Evolutionary conservation across 2,888 invertebrate genomes (phyloP), one percentile per base, ranked within the genome.

Genomic region (Osmoderma eremita): DNA sequence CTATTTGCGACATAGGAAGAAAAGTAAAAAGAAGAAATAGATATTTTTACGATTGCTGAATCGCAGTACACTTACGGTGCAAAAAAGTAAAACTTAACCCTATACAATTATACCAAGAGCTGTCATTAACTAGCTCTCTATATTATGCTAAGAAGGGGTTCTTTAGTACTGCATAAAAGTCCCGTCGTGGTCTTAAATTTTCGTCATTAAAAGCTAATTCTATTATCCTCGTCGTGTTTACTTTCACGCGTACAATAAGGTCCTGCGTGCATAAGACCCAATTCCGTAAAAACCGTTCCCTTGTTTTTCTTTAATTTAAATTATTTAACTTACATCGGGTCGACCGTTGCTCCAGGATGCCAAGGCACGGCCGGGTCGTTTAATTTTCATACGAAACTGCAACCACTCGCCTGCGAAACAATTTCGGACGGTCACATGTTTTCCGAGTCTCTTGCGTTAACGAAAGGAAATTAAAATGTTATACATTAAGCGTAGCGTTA

Each of bases 381-480:
- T 53, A 51, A 63, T 53, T 53, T 51, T 63, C 63, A 63, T 53
- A 42, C 36, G 42, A 63, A 63, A 63, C 53, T 63, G 63, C 50
- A 51, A 51, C 63, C 51, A 63, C 53, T 63, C 53, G 53, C 63
- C 41, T 63, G 22, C 53, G 42, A 53, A 63, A 63, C 53, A 53
- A 63, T 63, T 63, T 63, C 53, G 49, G 30, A 30, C 10, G 6
- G 39, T 17, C 42, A 50, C 51, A 63, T 42, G 50, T 63, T 63
- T 50, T 51, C 42, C 41, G 65, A 20, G 56, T 50, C 48, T 45
- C 56, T 56, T 58, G 56, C 65, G 66, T 68, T 66, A 65, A 65
- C 69, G 56, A 63, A 63, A 65, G 63, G 63, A 64, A 69, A 71
- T 70, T 67, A 71, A 71, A 71, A 67, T 67, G 66, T 67, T 70